phyloP scores from a whole-genome alignment of 2,113 vertebrate genomes.

The Siniperca knerii region DNA sequence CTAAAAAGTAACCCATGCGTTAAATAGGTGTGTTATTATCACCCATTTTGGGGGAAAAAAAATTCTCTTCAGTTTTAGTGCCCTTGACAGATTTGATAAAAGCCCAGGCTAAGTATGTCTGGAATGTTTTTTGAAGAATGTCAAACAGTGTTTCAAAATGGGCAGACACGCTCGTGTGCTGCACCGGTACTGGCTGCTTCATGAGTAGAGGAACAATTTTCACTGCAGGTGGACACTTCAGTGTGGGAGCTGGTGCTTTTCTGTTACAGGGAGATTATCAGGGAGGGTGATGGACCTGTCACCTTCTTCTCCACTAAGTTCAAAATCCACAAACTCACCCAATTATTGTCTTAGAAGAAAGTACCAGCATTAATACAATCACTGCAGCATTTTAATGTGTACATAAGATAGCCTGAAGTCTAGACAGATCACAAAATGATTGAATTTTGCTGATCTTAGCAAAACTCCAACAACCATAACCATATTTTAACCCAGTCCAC shows the following conservation, averaged over 20 bases:
- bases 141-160: slow-evolving; percentile 24
- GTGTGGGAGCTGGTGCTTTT: slow-evolving; percentile 22
- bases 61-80: neutral
- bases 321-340: slow-evolving; percentile 6
- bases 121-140: slow-evolving; percentile 8
- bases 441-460: no score
- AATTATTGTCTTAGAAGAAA: slow-evolving; percentile 9
- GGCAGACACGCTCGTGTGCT: neutral
- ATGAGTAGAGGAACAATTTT: slow-evolving; percentile 21
- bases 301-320: slow-evolving; percentile 17
- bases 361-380: neutral
- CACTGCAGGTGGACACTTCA: slow-evolving; percentile 30
- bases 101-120: slow-evolving; percentile 6
- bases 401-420: neutral
- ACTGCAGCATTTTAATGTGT: slow-evolving; percentile 1
- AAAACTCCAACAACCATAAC: no score
- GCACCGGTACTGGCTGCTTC: slow-evolving; percentile 13
- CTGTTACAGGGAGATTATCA: slow-evolving; percentile 26
- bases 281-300: slow-evolving; percentile 3
- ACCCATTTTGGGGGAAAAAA: neutral
- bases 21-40: slow-evolving; percentile 32
- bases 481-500: no score
- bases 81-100: slow-evolving; percentile 25
- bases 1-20: slow-evolving; percentile 15
- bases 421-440: no score